phyloP scores from a whole-genome alignment of 2,113 vertebrate species.

The Phylloscopus whistleri region DNA sequence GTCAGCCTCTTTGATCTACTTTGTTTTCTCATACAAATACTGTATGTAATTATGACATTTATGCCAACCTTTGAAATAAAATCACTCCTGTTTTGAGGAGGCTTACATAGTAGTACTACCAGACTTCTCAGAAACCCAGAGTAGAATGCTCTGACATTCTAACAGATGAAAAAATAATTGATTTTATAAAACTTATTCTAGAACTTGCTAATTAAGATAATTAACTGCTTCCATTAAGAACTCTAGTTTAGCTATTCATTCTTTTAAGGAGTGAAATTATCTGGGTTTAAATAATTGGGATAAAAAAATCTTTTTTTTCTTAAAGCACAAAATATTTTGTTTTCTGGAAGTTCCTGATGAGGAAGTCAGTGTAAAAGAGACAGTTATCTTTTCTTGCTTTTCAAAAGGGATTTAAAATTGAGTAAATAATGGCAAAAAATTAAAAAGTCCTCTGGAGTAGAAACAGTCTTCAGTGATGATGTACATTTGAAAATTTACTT shows the following conservation, averaged over 20 bases:
- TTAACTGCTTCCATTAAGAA: constrained; percentile 11
- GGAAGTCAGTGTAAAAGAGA: background rate
- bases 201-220: constrained; percentile 33
- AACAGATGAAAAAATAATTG: constrained; percentile 23
- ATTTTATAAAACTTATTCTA: constrained; percentile 27
- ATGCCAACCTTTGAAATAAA: constrained; percentile 59
- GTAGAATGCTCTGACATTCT: constrained; percentile 37
- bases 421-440: background rate
- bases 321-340: background rate
- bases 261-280: background rate
- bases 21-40: constrained; percentile 57
- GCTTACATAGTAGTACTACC: constrained; percentile 23
- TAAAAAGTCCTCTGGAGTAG: background rate
- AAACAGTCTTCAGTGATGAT: background rate
- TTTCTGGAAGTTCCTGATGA: background rate
- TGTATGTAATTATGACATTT: constrained; percentile 64
- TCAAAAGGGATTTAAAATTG: background rate
- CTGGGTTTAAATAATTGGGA: background rate
- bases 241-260: background rate
- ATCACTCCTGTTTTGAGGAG: constrained; percentile 45
- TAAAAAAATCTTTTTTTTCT: background rate
- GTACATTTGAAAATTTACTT: background rate
- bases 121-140: constrained; percentile 1
- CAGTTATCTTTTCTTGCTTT: background rate
- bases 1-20: constrained; percentile 62